Base-by-base conservation (phyloP, 2,888 invertebrate genomes). In the Ferrisia virgata region DNA sequence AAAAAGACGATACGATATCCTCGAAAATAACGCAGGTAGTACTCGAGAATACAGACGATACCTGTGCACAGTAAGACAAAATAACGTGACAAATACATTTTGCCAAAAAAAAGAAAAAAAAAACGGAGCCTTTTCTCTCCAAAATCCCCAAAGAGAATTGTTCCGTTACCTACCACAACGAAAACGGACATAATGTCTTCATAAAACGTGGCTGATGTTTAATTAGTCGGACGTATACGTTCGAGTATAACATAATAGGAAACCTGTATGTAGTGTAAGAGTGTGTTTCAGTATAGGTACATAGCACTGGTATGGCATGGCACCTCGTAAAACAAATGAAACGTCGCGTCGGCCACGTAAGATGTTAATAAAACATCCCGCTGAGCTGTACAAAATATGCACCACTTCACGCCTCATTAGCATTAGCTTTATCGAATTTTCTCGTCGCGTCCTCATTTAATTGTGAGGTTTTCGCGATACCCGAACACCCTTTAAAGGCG, bases 351-450 rank as follows among this genome's bases (percentile, higher is more conserved):
- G 18, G 4, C 11, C 5, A 18, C 58, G 58, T 64, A 64, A 64
- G 58, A 64, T 64, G 58, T 64, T 64, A 64, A 64, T 64, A 64
- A 64, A 64, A 64, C 28, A 28, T 28, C 72, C 72, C 72, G 72
- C 31, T 33, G 72, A 33, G 33, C n/a, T 72, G 72, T 72, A n/a
- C 33, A 18, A 72, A 72, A 72, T 72, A 33, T 33, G 33, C 72
- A 33, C 31, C 33, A 33, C 72, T 36, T 31, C 9, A 33, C 13
- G 72, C 72, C 72, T 72, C 72, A 72, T 72, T 72, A 72, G 72
- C 72, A 72, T 72, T 72, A 72, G 72, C 33, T 72, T 69, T 72
- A 72, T 72, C 36, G 72, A 33, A 72, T 72, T 72, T 33, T 64
- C 58, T 64, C 28, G 22, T 64, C 22, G 58, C 58, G 58, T 47